Evolutionary conservation across 2,888 invertebrate genomes (phyloP), one percentile per base, ranked within the genome.

Genomic region (Napeogenes sylphis): DNA sequence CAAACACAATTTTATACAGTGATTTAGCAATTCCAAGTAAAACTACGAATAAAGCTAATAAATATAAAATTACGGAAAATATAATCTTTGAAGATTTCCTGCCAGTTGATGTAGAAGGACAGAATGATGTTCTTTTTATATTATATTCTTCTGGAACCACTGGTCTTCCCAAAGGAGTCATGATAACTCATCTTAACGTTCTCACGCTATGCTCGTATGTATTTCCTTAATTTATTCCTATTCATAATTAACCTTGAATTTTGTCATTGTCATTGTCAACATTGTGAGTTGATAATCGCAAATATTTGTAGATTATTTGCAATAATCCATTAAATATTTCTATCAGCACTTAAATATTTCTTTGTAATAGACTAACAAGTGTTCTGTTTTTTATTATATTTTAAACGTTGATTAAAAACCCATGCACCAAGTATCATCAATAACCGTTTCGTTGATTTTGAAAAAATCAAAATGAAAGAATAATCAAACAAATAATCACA

Each of bases 121-220:
- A 81, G 45, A 70, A 59, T 0, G 88, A 88, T 35, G 72, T 79
- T 0, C 46, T 78, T 8, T 73, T 84, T 10, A 75, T 89, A 14
- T 55, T 87, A 35, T 88, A 87, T 63, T 89, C 89, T 0, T 89
- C 88, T 2, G 89, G 89, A 0, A 89, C 89, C 0, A 88, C 88
- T 0, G 88, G 89, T 0, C 8, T 88, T 56, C 83, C 87, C 0
- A 89, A 89, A 68, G 89, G 87, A 3, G 89, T 88, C 0, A 79
- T 85, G 80, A 38, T 81, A 30, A 80, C 87, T 0, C 88, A 89
- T 69, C 60, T 78, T 0, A 87, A 84, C 69, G 68, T 81, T 0
- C 62, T 87, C 0, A 67, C 73, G 0, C 72, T 78, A 70, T 65
- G 59, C 45, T 12, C 78, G 85, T 85, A 74, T 77, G 86, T 84